Conservation (phyloP, 2,888 invertebrate species). For the Chloroclystis v-ata region DNA sequence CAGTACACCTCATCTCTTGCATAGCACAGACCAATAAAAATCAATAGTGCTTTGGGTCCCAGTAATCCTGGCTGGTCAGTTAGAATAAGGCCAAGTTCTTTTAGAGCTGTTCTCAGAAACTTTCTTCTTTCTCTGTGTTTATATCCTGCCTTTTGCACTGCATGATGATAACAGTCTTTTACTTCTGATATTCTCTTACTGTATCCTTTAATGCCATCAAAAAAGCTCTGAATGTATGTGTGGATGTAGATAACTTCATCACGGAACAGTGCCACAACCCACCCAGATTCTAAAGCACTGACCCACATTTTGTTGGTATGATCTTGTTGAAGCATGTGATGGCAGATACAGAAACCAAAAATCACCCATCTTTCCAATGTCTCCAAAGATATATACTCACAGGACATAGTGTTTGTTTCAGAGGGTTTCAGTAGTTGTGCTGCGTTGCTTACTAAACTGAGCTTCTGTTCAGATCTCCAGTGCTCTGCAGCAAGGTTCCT, state of each 20-base stretch:
- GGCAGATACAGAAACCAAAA: slow-evolving; percentile 94
- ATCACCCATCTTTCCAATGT: slow-evolving; percentile 98
- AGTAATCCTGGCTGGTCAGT: slow-evolving; percentile 98
- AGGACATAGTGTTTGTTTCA: slow-evolving; percentile 96
- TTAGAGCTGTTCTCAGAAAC: slow-evolving; percentile 95
- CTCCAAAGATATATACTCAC: slow-evolving; percentile 97
- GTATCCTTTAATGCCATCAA: slow-evolving; percentile 97
- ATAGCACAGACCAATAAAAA: slow-evolving; percentile 97
- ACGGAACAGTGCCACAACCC: slow-evolving; percentile 95
- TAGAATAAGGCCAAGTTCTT: slow-evolving; percentile 95
- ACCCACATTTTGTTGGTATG: slow-evolving; percentile 94
- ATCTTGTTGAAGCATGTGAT: slow-evolving; percentile 90
- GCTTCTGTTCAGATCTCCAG: slow-evolving; percentile 94
- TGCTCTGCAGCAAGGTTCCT: slow-evolving; percentile 95
- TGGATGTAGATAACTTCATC: slow-evolving; percentile 99
- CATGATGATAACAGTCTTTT: slow-evolving; percentile 94
- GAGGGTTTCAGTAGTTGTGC: slow-evolving; percentile 96
- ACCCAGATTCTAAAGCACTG: slow-evolving; percentile 93
- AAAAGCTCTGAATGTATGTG: slow-evolving; percentile 92
- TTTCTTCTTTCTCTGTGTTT: slow-evolving; percentile 97
- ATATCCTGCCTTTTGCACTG: slow-evolving; percentile 92
- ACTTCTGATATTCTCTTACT: slow-evolving; percentile 95
- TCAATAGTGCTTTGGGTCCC: slow-evolving; percentile 97
- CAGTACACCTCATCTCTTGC: slow-evolving; percentile 98
- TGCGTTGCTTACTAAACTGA: slow-evolving; percentile 96